phyloP scores from a whole-genome alignment of 2,113 vertebrate genomes.

The Chlamydotis undulata region DNA sequence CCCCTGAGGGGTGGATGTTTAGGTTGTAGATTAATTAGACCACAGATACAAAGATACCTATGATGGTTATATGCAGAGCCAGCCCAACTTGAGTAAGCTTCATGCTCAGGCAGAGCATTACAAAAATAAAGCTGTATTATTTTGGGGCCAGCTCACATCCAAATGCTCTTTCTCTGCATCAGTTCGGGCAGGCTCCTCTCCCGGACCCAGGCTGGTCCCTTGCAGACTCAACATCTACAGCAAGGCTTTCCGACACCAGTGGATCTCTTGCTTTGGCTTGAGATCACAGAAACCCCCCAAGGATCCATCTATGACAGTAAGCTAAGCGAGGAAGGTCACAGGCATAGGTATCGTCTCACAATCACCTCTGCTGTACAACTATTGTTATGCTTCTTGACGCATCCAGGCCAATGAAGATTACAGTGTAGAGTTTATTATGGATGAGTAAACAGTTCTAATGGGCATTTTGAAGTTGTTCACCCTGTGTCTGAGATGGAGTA shows the following conservation, averaged over 20 bases:
- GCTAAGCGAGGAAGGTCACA: neutral
- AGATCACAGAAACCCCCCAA: neutral
- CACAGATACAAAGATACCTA: neutral
- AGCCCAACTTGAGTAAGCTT: neutral
- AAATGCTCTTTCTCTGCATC: neutral
- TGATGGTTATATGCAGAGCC: neutral
- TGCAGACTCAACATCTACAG: neutral
- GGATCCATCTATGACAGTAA: neutral
- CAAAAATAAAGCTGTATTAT: neutral
- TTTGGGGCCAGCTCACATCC: neutral
- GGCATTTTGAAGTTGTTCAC: neutral
- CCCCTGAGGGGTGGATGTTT: neutral
- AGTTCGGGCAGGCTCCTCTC: neutral
- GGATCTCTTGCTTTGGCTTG: neutral
- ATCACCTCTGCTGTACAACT: neutral
- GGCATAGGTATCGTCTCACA: neutral
- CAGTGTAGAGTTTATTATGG: neutral
- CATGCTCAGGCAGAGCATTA: neutral
- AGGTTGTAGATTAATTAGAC: neutral
- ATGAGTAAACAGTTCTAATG: neutral
- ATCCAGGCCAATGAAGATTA: neutral
- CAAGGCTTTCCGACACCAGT: neutral
- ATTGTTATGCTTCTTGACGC: neutral
- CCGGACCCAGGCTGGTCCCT: neutral
- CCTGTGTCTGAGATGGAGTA: neutral